phyloP scores from a whole-genome alignment of 2,797 vertebrate genomes.

The Girardinus metallicus region DNA sequence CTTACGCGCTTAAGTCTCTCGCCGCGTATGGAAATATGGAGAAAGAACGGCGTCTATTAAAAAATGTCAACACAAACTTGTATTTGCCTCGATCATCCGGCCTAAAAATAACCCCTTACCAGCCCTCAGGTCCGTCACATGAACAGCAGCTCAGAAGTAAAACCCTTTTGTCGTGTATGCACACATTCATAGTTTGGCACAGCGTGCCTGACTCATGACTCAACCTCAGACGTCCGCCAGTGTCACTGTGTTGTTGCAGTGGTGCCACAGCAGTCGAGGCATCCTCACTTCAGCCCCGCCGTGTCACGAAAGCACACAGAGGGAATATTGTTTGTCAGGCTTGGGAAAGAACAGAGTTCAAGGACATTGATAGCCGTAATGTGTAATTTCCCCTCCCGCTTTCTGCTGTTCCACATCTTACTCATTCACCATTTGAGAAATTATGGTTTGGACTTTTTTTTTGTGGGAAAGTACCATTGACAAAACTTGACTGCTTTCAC shows the following conservation, averaged over 20 bases:
- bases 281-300: slow-evolving; percentile 60
- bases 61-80: not conserved
- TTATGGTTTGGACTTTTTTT: slow-evolving; percentile 53
- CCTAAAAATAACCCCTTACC: slow-evolving; percentile 18
- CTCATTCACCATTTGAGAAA: slow-evolving; percentile 67
- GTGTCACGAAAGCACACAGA: slow-evolving; percentile 76
- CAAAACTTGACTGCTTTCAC: slow-evolving; percentile 37
- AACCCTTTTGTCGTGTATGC: slow-evolving; percentile 65
- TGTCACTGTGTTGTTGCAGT: slow-evolving; percentile 71
- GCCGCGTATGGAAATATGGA: not conserved
- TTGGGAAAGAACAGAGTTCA: slow-evolving; percentile 80
- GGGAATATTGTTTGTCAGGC: slow-evolving; percentile 73
- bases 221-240: slow-evolving; percentile 65
- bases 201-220: slow-evolving; percentile 79
- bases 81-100: slow-evolving; percentile 64
- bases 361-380: slow-evolving; percentile 79
- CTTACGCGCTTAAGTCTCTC: not conserved
- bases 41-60: not conserved
- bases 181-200: slow-evolving; percentile 76
- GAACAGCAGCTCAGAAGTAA: slow-evolving; percentile 51
- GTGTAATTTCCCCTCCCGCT: slow-evolving; percentile 72
- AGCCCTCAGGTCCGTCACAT: slow-evolving; percentile 48
- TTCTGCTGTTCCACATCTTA: slow-evolving; percentile 53
- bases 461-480: slow-evolving; percentile 72
- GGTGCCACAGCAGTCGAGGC: slow-evolving; percentile 64